phyloP scores from a whole-genome alignment of 1,140 invertebrate species.

The Neodiprion lecontei region DNA sequence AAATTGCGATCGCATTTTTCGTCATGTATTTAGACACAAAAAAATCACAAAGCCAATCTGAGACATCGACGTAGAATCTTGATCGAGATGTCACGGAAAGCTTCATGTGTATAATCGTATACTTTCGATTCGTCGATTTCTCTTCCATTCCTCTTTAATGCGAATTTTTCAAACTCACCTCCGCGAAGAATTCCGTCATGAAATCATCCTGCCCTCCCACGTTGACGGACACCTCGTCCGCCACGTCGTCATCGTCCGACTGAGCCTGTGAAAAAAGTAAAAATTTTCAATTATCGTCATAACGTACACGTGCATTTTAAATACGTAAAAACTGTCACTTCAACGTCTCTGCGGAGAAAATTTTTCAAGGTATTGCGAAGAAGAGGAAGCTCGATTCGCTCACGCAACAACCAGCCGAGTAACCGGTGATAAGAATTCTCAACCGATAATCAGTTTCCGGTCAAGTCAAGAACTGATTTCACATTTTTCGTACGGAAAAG shows the following conservation, averaged over 20 bases:
- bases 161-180: constrained; percentile 69
- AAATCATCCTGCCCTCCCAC: constrained; percentile 88
- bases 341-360: neutral
- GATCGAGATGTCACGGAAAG: too few relatives aligned
- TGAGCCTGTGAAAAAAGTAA: constrained; percentile 76
- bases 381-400: neutral
- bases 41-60: too few relatives aligned
- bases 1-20: too few relatives aligned
- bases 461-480: too few relatives aligned
- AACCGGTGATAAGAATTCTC: too few relatives aligned
- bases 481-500: too few relatives aligned
- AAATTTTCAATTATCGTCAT: constrained; percentile 17
- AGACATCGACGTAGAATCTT: too few relatives aligned
- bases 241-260: constrained; percentile 93
- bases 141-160: neutral
- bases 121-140: neutral
- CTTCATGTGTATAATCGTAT: neutral
- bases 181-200: constrained; percentile 98
- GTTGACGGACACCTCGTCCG: constrained; percentile 90
- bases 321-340: neutral
- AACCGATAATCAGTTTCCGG: too few relatives aligned
- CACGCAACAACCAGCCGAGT: too few relatives aligned
- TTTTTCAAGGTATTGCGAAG: neutral
- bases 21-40: too few relatives aligned
- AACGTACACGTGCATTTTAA: neutral